A percentile compares a stretch with the other conserved stretches of the same genome.
These are phyloP conservation scores for Empis livida DNA, from an alignment of 2,888 invertebrate genomes.

Conservation along the genomic window DNA sequence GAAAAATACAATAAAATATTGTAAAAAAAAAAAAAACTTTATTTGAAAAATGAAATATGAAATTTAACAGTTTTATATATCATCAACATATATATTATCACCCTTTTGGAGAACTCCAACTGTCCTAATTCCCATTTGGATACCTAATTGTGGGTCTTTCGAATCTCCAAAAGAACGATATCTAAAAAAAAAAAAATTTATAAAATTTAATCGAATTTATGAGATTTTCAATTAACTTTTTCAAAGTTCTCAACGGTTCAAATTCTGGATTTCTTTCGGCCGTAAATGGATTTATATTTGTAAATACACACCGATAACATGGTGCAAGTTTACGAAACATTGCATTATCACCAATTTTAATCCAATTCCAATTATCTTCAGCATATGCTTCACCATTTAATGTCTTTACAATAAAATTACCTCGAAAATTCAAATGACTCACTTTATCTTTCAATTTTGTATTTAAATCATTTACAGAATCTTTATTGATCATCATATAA, in stretches of 20 bases:
- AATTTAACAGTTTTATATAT: background rate
- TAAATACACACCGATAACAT: conserved; percentile 49
- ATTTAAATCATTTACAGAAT: conserved; percentile 55
- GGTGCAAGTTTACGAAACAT: conserved; percentile 21
- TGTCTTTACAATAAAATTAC: conserved; percentile 51
- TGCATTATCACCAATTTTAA: conserved; percentile 44
- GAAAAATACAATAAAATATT: too few relatives aligned
- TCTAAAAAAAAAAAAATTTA: background rate
- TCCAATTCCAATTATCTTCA: conserved; percentile 59
- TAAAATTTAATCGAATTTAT: background rate
- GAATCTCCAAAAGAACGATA: background rate
- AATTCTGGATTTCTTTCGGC: conserved; percentile 44
- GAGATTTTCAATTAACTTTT: conserved; percentile 37
- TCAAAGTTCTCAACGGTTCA: conserved; percentile 54
- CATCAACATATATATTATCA: background rate
- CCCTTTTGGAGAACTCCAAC: background rate
- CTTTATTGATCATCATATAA: conserved; percentile 52
- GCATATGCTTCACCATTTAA: conserved; percentile 42
- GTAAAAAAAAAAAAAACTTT: too few relatives aligned
- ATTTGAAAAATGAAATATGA: too few relatives aligned
- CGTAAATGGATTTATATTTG: conserved; percentile 54
- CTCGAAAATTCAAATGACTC: conserved; percentile 46
- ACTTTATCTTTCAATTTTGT: conserved; percentile 39
- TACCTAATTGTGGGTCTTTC: background rate
- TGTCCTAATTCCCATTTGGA: background rate